Percentiles rank a stretch among this genome's conserved stretches.
These are phyloP conservation scores for Pollenia griseotomentosa DNA, from an alignment of 2,888 invertebrate species.

Conservation along the genomic window DNA sequence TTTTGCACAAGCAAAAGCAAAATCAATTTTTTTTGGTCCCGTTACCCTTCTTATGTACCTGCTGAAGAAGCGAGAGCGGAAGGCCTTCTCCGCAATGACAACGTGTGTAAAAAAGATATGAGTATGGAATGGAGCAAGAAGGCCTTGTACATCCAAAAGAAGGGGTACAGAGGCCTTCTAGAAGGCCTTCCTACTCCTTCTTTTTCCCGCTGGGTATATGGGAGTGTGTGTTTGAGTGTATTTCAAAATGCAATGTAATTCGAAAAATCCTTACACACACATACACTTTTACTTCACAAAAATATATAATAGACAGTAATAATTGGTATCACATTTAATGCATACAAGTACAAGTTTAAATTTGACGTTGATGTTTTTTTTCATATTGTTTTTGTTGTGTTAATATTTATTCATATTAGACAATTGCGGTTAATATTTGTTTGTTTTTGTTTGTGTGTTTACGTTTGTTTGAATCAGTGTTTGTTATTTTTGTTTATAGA, in stretches of 20 bases:
- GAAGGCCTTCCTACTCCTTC: no score
- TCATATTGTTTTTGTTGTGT: constrained; percentile 40
- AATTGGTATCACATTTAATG: constrained; percentile 63
- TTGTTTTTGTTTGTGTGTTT: constrained; percentile 39
- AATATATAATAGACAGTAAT: constrained; percentile 20
- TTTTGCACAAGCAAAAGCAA: no score
- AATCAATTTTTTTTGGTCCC: no score
- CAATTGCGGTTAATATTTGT: constrained; percentile 72
- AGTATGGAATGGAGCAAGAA: no score
- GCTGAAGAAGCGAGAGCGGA: no score
- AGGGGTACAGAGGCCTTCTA: no score
- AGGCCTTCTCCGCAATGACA: no score
- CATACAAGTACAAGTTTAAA: constrained; percentile 31
- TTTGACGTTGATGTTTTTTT: background rate
- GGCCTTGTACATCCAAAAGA: no score
- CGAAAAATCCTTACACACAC: constrained; percentile 38
- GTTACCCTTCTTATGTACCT: no score
- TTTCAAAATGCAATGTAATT: constrained; percentile 4
- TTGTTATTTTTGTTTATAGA: constrained; percentile 51
- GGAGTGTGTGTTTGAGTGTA: background rate
- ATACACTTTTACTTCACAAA: background rate
- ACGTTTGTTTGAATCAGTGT: constrained; percentile 19
- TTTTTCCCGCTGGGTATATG: no score
- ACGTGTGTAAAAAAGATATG: no score
- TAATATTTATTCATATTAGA: constrained; percentile 64